These are phyloP conservation scores for Tetragnatha montana DNA, from an alignment of 2,888 invertebrate species.

Conservation along the genomic window DNA sequence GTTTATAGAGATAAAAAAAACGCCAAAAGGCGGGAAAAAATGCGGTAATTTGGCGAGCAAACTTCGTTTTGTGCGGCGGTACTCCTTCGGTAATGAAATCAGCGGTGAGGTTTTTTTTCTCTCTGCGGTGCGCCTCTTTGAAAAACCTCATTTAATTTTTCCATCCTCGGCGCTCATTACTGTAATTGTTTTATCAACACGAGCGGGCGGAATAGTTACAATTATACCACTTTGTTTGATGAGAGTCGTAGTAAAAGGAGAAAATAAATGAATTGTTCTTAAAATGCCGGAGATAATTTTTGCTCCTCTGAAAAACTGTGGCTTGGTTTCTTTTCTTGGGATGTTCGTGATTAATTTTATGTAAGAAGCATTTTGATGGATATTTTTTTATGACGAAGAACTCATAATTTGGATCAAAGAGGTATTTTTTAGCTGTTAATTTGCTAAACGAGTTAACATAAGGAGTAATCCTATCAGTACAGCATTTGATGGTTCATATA, in stretches of 20 bases:
- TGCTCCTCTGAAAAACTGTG: background rate
- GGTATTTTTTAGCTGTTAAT: too few relatives aligned
- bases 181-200: constrained; percentile 42
- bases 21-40: constrained; percentile 11
- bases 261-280: background rate
- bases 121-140: background rate
- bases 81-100: constrained; percentile 16
- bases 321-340: too few relatives aligned
- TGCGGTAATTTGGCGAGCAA: background rate
- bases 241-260: background rate
- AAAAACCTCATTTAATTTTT: constrained; percentile 28
- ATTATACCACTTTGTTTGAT: constrained; percentile 31
- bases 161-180: constrained; percentile 18
- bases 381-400: too few relatives aligned
- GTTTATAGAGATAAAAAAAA: constrained; percentile 42
- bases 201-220: constrained; percentile 3
- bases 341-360: too few relatives aligned
- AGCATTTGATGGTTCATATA: too few relatives aligned
- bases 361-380: too few relatives aligned
- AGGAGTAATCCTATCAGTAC: too few relatives aligned
- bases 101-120: constrained; percentile 12
- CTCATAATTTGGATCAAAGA: too few relatives aligned
- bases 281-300: background rate
- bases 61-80: background rate
- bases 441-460: too few relatives aligned